These are phyloP conservation scores for Drosophila orena DNA, from an alignment of 1,140 invertebrate genomes.

Conservation along the genomic window DNA sequence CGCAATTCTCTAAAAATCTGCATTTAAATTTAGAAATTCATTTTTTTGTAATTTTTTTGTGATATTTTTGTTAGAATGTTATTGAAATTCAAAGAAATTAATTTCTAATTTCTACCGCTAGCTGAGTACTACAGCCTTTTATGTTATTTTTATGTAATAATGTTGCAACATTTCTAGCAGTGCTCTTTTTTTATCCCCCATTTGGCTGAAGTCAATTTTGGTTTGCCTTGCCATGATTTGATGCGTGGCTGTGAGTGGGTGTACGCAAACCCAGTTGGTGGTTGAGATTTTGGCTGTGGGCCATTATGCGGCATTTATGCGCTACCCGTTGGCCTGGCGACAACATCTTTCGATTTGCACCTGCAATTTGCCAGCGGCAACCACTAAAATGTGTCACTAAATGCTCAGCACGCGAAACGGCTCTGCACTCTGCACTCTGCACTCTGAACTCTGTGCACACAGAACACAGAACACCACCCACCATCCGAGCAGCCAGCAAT, in stretches of 20 bases:
- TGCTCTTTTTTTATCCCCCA: constrained; percentile 16
- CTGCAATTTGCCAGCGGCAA: constrained; percentile 63
- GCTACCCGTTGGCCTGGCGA: constrained; percentile 34
- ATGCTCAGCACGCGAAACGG: constrained; percentile 35
- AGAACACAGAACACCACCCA: constrained; percentile 6
- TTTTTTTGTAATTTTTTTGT: too few relatives aligned
- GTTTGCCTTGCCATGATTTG: constrained; percentile 64
- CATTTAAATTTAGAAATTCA: too few relatives aligned
- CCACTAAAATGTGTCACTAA: constrained; percentile 71
- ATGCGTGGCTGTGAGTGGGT: constrained; percentile 27
- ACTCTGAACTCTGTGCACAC: constrained; percentile 2
- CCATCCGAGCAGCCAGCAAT: constrained; percentile 21
- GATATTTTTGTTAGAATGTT: too few relatives aligned
- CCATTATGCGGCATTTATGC: constrained; percentile 8
- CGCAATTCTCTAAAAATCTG: too few relatives aligned
- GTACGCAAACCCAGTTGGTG: not conserved
- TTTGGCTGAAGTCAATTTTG: constrained; percentile 66
- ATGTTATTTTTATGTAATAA: not conserved
- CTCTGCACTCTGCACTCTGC: constrained; percentile 3
- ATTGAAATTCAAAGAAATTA: too few relatives aligned
- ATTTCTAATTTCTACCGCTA: too few relatives aligned
- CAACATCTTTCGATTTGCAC: constrained; percentile 78
- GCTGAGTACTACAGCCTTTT: too few relatives aligned
- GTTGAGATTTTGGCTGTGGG: constrained; percentile 4
- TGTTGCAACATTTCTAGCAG: not conserved